Percentiles rank a stretch among this genome's conserved stretches.
Conservation (phyloP, 2,113 vertebrate genomes). For the Gobius niger region DNA sequence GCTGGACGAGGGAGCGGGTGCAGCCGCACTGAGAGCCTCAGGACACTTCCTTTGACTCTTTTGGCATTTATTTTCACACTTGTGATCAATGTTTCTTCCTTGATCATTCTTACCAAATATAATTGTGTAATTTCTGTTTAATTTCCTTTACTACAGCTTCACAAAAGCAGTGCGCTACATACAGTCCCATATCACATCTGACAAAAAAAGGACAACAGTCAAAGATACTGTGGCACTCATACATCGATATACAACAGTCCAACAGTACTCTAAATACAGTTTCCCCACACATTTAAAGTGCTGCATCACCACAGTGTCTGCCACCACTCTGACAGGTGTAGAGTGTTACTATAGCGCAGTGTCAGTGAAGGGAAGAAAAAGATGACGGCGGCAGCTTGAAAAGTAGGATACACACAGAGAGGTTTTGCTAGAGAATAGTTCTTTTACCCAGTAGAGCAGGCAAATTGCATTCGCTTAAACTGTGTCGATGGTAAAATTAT, state of each 20-base stretch:
- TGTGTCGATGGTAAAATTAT: not conserved
- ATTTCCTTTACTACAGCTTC: not conserved
- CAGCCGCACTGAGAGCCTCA: constrained; percentile 68
- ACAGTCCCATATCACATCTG: constrained; percentile 9
- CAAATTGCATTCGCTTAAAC: constrained; percentile 36
- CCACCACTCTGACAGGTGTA: constrained; percentile 4
- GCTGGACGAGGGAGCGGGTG: constrained; percentile 64
- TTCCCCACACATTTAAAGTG: constrained; percentile 21
- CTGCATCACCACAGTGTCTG: constrained; percentile 34
- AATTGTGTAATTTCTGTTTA: not conserved
- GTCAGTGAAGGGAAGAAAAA: constrained; percentile 47
- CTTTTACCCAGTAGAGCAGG: constrained; percentile 60
- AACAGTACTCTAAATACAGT: constrained; percentile 10
- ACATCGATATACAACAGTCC: constrained; percentile 40
- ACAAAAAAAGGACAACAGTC: constrained; percentile 27
- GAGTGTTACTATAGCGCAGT: constrained; percentile 21
- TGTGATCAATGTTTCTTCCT: not conserved
- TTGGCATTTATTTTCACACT: constrained; percentile 21
- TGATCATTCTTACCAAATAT: not conserved
- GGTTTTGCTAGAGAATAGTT: constrained; percentile 55
- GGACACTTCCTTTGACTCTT: constrained; percentile 37
- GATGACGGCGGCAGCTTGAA: constrained; percentile 57
- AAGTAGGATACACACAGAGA: constrained; percentile 59
- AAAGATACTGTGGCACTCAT: constrained; percentile 42
- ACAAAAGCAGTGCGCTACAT: constrained; percentile 15